These are phyloP conservation scores for Cryptomyrus ogoouensis DNA, from an alignment of 2,113 vertebrate genomes.

Conservation along the genomic window DNA sequence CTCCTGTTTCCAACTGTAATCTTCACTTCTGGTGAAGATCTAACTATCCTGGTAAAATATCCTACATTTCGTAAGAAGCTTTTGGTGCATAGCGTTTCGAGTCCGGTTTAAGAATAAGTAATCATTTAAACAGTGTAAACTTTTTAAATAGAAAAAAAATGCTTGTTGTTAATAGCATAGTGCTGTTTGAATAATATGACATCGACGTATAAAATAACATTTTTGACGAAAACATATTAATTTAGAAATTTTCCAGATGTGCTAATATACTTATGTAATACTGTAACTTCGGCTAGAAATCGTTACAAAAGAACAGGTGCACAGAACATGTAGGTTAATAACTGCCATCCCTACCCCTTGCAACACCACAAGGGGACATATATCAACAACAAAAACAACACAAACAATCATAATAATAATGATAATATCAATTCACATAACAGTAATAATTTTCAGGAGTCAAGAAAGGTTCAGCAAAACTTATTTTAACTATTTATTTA, in stretches of 20 bases:
- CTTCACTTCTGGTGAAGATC: neutral
- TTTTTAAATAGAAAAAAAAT: neutral
- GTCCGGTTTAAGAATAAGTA: neutral
- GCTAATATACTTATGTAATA: neutral
- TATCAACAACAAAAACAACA: neutral
- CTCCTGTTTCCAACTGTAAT: neutral
- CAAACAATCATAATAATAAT: constrained; percentile 6
- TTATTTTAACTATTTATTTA: neutral
- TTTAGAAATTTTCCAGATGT: neutral
- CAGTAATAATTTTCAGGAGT: neutral
- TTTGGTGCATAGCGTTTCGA: neutral
- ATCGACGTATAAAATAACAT: neutral
- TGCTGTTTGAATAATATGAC: neutral
- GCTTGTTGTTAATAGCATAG: neutral
- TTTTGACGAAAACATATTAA: neutral
- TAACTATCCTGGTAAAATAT: neutral
- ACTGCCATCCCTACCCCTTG: neutral
- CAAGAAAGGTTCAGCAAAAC: neutral
- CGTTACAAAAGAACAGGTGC: neutral
- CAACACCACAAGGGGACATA: neutral
- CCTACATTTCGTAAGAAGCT: neutral
- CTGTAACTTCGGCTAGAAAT: neutral
- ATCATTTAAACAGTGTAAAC: neutral
- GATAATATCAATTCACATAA: neutral
- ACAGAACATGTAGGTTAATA: neutral